These are phyloP conservation scores for Nephrotoma appendiculata DNA, from an alignment of 2,888 invertebrate species.

Conservation along the genomic window DNA sequence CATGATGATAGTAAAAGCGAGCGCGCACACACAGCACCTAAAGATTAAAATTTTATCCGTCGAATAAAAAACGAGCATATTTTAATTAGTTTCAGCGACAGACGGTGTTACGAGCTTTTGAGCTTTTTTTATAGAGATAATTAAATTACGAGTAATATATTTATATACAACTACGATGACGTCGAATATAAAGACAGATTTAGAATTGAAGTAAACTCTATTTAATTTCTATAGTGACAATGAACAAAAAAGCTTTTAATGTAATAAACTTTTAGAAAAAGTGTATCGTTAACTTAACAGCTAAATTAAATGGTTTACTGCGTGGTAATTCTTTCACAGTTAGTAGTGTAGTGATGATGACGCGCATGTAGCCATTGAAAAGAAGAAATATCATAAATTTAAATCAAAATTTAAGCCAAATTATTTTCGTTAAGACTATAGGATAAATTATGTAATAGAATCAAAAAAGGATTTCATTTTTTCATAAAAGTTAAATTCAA, in stretches of 20 bases:
- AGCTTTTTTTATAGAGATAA: neutral
- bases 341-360: too few relatives aligned
- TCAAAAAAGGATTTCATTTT: neutral
- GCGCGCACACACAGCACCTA: too few relatives aligned
- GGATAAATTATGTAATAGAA: neutral
- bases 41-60: too few relatives aligned
- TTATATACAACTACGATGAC: neutral
- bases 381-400: neutral
- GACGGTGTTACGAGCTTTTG: neutral
- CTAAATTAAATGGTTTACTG: neutral
- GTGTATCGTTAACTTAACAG: neutral
- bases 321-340: too few relatives aligned
- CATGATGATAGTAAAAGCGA: too few relatives aligned
- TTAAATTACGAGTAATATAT: neutral
- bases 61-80: too few relatives aligned
- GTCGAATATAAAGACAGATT: too few relatives aligned
- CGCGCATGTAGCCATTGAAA: too few relatives aligned
- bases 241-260: neutral
- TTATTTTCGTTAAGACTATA: neutral
- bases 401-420: neutral
- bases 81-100: neutral
- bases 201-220: too few relatives aligned
- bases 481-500: neutral
- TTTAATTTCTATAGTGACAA: too few relatives aligned
- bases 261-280: neutral